A percentile compares a stretch with the other conserved stretches of the same genome.
phyloP scores from a whole-genome alignment of 2,113 vertebrate species.

The Oxygymnocypris stewartii region DNA sequence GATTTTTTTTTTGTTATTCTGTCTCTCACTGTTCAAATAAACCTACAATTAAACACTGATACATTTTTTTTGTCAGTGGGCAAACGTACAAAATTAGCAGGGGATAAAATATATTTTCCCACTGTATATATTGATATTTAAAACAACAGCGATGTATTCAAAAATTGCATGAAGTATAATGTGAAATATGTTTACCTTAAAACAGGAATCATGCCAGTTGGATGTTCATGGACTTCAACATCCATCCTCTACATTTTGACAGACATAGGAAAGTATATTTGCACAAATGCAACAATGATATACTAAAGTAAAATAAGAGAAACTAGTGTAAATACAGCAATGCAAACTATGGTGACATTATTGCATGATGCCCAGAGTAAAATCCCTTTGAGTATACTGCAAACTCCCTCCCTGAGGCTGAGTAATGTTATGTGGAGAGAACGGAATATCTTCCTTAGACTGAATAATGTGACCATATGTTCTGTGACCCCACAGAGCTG shows the following conservation, averaged over 20 bases:
- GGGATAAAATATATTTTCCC: too few relatives aligned
- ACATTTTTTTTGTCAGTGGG: too few relatives aligned
- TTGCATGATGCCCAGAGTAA: neutral
- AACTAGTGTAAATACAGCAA: neutral
- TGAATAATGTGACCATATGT: slow-evolving; percentile 55
- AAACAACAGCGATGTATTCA: neutral
- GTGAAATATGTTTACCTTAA: neutral
- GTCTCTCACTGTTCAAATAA: too few relatives aligned
- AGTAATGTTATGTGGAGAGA: slow-evolving; percentile 8
- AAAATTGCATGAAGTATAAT: neutral
- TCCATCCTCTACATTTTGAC: neutral
- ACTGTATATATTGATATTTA: neutral
- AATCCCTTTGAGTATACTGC: neutral
- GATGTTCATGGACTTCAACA: neutral
- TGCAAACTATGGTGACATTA: neutral
- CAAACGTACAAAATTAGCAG: too few relatives aligned
- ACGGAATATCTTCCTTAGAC: slow-evolving; percentile 46
- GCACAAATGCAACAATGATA: neutral
- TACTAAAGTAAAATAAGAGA: neutral
- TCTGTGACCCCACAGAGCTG: slow-evolving; percentile 54
- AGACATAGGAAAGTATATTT: neutral
- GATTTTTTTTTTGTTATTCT: too few relatives aligned
- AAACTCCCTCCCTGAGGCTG: neutral
- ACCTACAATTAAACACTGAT: too few relatives aligned
- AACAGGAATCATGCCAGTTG: neutral